Conservation (phyloP, 1,140 invertebrate species). For the Hyles vespertilio region DNA sequence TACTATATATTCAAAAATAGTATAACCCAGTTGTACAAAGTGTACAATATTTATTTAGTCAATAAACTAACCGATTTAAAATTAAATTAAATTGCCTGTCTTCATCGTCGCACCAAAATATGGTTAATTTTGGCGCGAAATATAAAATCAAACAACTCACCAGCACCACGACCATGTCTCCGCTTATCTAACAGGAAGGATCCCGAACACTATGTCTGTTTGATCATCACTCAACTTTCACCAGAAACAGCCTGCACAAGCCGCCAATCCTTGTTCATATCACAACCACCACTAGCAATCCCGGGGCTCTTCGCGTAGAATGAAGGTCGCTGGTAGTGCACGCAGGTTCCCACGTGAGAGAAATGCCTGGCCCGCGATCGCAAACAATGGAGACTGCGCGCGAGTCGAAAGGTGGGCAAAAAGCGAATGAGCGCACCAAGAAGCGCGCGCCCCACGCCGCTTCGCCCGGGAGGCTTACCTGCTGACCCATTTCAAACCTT, state of each 20-base stretch:
- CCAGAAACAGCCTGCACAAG: constrained; percentile 28
- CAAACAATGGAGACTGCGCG: constrained; percentile 64
- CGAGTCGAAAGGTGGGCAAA: constrained; percentile 72
- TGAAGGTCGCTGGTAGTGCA: constrained; percentile 49
- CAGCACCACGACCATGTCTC: constrained; percentile 48
- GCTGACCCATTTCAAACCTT: constrained; percentile 59
- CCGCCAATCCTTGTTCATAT: constrained; percentile 38
- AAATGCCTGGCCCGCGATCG: constrained; percentile 42
- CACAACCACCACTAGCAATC: constrained; percentile 31
- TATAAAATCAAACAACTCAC: constrained; percentile 33
- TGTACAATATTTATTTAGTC: too few species aligned
- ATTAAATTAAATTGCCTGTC: too few species aligned
- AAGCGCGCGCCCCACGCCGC: constrained; percentile 22
- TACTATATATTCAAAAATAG: too few species aligned
- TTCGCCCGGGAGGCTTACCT: constrained; percentile 42
- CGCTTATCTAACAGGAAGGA: constrained; percentile 40
- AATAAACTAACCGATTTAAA: too few species aligned
- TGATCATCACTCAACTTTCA: constrained; percentile 60
- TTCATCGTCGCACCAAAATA: too few species aligned
- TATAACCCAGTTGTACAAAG: too few species aligned
- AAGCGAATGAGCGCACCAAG: constrained; percentile 62
- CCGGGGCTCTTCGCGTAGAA: constrained; percentile 44
- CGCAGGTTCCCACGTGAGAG: constrained; percentile 68
- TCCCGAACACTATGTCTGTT: constrained; percentile 48
- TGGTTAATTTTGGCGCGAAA: neutral